phyloP scores from a whole-genome alignment of 1,140 invertebrate genomes.

The Euura lappo region DNA sequence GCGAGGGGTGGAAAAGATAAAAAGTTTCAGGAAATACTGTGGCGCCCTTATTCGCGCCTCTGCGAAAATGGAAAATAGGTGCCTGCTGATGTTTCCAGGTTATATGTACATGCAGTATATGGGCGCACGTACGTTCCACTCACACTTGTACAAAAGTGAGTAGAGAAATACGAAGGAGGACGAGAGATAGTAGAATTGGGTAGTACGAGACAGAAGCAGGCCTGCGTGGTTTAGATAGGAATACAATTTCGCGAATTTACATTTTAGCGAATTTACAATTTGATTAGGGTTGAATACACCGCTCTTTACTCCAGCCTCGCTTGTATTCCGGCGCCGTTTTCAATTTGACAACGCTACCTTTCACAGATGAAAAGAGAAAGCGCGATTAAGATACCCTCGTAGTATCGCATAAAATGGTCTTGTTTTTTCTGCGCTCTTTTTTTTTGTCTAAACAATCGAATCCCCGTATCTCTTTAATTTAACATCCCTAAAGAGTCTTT shows the following conservation, averaged over 20 bases:
- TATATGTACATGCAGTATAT: not conserved
- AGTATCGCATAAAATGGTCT: not conserved
- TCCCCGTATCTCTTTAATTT: constrained; percentile 5
- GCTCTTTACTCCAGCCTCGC: not conserved
- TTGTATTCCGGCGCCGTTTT: constrained; percentile 11
- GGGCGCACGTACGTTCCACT: not conserved
- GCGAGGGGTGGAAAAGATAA: not conserved
- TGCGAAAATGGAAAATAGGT: not conserved
- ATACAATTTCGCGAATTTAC: constrained; percentile 38
- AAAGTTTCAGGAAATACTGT: not conserved
- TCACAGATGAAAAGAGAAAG: not conserved
- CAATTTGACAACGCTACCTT: not conserved
- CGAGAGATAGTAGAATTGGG: constrained; percentile 13
- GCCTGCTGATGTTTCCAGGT: not conserved
- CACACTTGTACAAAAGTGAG: not conserved
- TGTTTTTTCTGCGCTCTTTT: not conserved
- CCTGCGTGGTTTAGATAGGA: constrained; percentile 31
- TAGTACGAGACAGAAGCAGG: constrained; percentile 28
- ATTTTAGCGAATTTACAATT: constrained; percentile 48
- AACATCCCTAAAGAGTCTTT: constrained; percentile 24
- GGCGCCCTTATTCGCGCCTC: not conserved
- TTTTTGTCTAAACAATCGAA: not conserved
- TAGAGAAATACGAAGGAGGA: constrained; percentile 11
- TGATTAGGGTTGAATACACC: constrained; percentile 37
- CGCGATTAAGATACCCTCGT: not conserved